Base-by-base conservation (phyloP, 2,888 invertebrate genomes). In the Horisme vitalbata region DNA sequence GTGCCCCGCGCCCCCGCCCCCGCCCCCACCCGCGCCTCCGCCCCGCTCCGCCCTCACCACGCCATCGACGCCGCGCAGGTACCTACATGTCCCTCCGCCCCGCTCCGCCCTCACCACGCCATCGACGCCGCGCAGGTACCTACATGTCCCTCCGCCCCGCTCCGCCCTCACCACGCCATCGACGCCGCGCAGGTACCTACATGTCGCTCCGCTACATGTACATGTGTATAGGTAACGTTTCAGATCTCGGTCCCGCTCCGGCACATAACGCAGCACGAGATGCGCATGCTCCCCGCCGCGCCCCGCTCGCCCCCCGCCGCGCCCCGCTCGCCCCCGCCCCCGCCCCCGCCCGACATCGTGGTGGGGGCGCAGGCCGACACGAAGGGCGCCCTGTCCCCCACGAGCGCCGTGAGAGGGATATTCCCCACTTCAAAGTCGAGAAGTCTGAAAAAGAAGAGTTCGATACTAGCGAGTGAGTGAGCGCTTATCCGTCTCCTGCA, bases 361-460 rank as follows among this genome's bases (percentile, higher is more conserved):
- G 30, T 56, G 33, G 59, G 57, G 7, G 56, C 61, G 52, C 55
- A 53, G 27, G 61, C 57, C 9, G 55, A 54, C 44, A 3, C 54
- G 2, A 47, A 55, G 2, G 60, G 58, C 4, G 65, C 75, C 20
- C 57, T 70, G 13, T 92, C 91, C 1, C 90, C 91, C 71, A 33
- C 88, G 49, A 84, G 90, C 31, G 86, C 89, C 15, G 90, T 90
- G 1, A 71, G 91, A n/a, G 91, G 90, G 11, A 90, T 92, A 55
- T 91, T 92, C 63, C 90, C 91, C 14, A 79, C 90, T 0, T 87
- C 89, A 48, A 93, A 93, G 68, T 91, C 91, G 0, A 79, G 92
- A 51, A 92, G 92, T n/a, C 76, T 92, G 26, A 94, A 94, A 68
- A 95, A 95, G 83, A 94, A 94, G 68, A 95, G 94, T 69, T 93